Evolutionary conservation across 2,888 invertebrate species (phyloP).

Genomic region (Volucella inanis): DNA sequence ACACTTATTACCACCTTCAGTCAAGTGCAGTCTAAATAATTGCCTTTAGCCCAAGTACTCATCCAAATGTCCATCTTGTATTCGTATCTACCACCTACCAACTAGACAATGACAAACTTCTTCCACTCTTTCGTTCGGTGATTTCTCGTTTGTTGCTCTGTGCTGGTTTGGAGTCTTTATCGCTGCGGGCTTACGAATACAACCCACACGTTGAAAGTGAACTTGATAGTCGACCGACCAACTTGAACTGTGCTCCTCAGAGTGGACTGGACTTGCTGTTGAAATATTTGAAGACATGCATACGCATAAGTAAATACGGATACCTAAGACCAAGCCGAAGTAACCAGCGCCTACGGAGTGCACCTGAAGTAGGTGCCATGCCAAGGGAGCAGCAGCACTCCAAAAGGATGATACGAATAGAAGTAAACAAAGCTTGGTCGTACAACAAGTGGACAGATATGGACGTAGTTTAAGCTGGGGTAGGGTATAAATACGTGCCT

Average conservation of each 20-base stretch:
- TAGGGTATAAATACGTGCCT: conserved; percentile 51
- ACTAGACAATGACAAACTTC: conserved; percentile 67
- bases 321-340: conserved; percentile 26
- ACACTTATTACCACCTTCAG: conserved; percentile 46
- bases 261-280: neutral
- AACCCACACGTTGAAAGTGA: conserved; percentile 65
- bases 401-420: conserved; percentile 58
- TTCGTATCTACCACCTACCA: conserved; percentile 37
- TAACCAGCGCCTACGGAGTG: conserved; percentile 34
- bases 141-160: conserved; percentile 30
- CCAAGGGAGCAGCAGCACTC: conserved; percentile 70
- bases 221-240: conserved; percentile 47
- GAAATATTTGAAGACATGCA: conserved; percentile 60
- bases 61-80: conserved; percentile 54
- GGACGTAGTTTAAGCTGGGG: conserved; percentile 41
- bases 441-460: conserved; percentile 70
- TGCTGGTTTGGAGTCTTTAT: conserved; percentile 51
- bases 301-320: conserved; percentile 59
- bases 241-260: conserved; percentile 43
- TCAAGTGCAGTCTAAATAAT: conserved; percentile 72
- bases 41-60: conserved; percentile 45
- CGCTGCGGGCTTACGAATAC: conserved; percentile 17
- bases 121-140: conserved; percentile 28
- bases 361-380: conserved; percentile 69
- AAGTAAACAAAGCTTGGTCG: conserved; percentile 60